Evolutionary conservation across 2,797 vertebrate genomes (phyloP).

Genomic region (Triplophysa yarkandensis): DNA sequence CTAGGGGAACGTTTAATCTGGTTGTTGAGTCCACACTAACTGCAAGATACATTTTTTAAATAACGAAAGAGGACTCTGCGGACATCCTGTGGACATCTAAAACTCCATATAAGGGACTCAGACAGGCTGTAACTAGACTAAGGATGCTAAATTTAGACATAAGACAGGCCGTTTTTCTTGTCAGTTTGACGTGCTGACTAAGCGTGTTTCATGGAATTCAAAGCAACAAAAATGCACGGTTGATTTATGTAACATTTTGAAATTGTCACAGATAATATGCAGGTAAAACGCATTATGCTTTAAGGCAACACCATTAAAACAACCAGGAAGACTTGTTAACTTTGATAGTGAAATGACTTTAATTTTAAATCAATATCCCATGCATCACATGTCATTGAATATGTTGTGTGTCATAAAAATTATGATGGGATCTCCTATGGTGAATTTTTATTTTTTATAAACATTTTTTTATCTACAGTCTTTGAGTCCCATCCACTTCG

Average conservation of each 20-base stretch:
- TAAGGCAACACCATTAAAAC: no score
- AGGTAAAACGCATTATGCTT: no score
- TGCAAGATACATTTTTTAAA: slow-evolving; percentile 25
- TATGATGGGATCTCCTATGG: no score
- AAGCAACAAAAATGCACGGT: neutral
- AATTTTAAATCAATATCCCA: no score
- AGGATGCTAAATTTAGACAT: neutral
- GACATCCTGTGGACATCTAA: neutral
- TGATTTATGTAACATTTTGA: neutral
- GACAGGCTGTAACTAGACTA: neutral
- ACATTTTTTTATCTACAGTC: neutral
- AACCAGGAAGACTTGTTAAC: no score
- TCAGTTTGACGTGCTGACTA: neutral
- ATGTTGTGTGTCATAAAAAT: neutral
- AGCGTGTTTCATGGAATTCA: neutral
- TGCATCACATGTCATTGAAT: neutral
- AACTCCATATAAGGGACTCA: neutral
- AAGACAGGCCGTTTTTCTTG: neutral
- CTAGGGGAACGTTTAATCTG: slow-evolving; percentile 17
- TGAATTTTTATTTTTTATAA: neutral
- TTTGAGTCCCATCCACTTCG: neutral
- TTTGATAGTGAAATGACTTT: no score
- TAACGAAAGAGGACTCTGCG: neutral
- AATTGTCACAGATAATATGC: neutral
- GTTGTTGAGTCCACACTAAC: slow-evolving; percentile 12